Base-by-base conservation (phyloP, 2,797 vertebrate species). In the Rhinichthys osculus region DNA sequence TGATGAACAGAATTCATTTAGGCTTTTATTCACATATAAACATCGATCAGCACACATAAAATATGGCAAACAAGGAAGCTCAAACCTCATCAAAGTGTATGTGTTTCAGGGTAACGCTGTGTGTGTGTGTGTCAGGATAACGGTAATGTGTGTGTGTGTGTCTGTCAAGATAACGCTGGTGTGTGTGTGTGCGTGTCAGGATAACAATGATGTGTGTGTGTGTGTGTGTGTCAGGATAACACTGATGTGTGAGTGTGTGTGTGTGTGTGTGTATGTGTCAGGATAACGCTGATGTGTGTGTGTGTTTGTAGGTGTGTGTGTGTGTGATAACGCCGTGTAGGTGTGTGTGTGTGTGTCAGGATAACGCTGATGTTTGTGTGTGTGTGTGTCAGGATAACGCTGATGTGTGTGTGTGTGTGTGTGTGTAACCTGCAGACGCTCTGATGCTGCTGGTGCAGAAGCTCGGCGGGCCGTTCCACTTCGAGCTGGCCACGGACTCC, bases 391-490 rank as follows among this genome's bases (percentile, higher is more conserved):
- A 35, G 33, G 33, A 35, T 35, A 35, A 35, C 2, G 33, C 33
- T 38, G 35, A 1, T 40, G 38, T 8, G 7, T 40, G 5, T 40
- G 40, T 40, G 69, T 71, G 69, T 35, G 21, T 71, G 21, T 47
- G 47, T 47, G 13, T 16, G 47, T 13, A 0, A 14, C n/a, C 54
- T 30, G 78, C 91, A 98, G 97, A 97, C 73, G 95, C 95, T 64
- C 92, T 98, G 83, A 93, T 96, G 89, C 94, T 95, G 86, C 91
- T 97, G 84, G 96, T 96, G 5, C 96, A 97, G 89, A 97, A 97
- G 85, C 90, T 98, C 81, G 94, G 96, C 78, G 97, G 97, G 0
- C 95, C 97, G 0, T 97, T 98, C 92, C 97, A 97, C 90, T 95
- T 97, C 86, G 97, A 98, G 92, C 92, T 97, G 57, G 96, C 96